phyloP scores from a whole-genome alignment of 2,113 vertebrate genomes.

The Passer domesticus region DNA sequence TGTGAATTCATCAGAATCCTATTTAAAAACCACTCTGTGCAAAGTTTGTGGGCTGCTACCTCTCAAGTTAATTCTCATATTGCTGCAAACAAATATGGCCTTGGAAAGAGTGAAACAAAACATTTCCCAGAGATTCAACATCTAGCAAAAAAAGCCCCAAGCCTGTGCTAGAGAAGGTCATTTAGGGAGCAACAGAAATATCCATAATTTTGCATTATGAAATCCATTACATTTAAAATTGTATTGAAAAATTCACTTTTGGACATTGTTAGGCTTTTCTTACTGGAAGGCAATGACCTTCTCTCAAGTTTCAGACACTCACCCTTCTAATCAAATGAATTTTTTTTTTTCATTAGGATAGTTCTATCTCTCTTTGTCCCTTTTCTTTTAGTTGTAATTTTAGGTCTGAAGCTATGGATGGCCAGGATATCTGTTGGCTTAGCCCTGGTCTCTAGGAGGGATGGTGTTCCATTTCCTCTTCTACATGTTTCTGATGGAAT shows the following conservation, averaged over 20 bases:
- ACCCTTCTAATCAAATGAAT: background rate
- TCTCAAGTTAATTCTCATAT: background rate
- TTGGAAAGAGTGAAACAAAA: background rate
- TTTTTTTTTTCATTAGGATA: background rate
- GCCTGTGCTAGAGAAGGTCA: background rate
- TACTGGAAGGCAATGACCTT: background rate
- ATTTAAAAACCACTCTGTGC: constrained; percentile 28
- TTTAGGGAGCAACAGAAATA: background rate
- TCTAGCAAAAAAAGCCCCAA: background rate
- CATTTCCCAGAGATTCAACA: background rate
- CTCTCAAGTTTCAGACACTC: background rate
- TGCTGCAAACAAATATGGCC: background rate
- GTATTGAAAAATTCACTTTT: background rate
- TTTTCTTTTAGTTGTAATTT: background rate
- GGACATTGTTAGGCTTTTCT: background rate
- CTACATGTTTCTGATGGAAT: background rate
- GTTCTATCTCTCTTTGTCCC: background rate
- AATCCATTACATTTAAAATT: background rate
- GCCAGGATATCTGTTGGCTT: background rate
- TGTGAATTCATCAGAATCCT: background rate
- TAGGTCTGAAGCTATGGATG: background rate
- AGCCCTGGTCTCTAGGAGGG: background rate
- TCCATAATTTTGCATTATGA: background rate
- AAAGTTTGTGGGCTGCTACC: background rate
- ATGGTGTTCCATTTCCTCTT: background rate